Evolutionary conservation across 53 echinoderm and acorn worm species (phyloP).

Genomic region (Crossaster papposus): DNA sequence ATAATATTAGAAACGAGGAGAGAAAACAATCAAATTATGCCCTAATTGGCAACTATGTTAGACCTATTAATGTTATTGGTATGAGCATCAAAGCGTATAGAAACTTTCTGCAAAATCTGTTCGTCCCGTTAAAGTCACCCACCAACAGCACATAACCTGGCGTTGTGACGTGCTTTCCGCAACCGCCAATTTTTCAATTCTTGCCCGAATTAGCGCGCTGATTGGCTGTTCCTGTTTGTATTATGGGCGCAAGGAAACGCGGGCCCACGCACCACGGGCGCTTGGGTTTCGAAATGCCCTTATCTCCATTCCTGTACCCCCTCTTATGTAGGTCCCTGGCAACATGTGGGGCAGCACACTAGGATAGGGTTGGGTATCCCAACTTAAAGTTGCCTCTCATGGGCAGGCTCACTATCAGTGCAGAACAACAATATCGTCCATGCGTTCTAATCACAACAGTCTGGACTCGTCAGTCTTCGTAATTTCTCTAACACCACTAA

Average conservation of each 20-base stretch:
- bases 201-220: conserved; percentile 53
- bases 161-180: conserved; percentile 51
- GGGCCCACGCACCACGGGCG: conserved; percentile 57
- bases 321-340: conserved; percentile 3
- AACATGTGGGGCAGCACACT: conserved; percentile 33
- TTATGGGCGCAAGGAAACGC: conserved; percentile 48
- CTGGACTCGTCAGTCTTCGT: conserved; percentile 15
- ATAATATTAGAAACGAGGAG: no score
- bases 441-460: conserved; percentile 43
- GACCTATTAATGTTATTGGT: not conserved
- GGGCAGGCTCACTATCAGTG: conserved; percentile 1
- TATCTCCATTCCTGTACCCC: conserved; percentile 35
- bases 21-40: no score
- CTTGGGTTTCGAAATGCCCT: conserved; percentile 56
- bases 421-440: conserved; percentile 26
- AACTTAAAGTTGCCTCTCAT: not conserved
- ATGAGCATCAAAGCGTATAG: not conserved
- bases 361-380: not conserved
- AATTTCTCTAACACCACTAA: conserved; percentile 30
- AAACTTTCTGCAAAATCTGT: not conserved
- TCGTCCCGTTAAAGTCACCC: not conserved
- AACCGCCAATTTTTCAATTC: conserved; percentile 58
- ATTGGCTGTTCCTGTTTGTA: conserved; percentile 63
- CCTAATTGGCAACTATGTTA: no score
- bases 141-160: conserved; percentile 13